Percentiles rank a stretch among this genome's conserved stretches.
Evolutionary conservation across 2,888 invertebrate species (phyloP).

Genomic region (Anthophora plumipes): DNA sequence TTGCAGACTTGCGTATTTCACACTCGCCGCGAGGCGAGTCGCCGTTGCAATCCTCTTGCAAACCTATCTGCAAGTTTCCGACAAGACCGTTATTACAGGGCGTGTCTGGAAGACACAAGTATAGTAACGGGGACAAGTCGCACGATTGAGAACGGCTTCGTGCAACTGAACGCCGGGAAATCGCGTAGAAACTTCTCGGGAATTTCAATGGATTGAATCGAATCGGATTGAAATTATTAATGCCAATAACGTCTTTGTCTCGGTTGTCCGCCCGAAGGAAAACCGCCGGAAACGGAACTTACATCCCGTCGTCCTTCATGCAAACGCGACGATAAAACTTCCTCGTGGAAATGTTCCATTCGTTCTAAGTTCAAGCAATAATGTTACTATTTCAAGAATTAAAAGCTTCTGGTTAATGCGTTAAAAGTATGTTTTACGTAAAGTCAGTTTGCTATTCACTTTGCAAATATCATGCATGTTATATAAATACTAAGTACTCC

Average conservation of each 20-base stretch:
- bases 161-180: conserved; percentile 47
- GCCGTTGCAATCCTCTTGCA: conserved; percentile 42
- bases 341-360: conserved; percentile 1
- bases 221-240: conserved; percentile 57
- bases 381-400: background rate
- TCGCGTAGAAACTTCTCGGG: conserved; percentile 59
- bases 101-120: conserved; percentile 32
- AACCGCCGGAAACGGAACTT: conserved; percentile 27
- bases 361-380: background rate
- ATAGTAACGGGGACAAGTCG: conserved; percentile 29
- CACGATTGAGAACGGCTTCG: conserved; percentile 43
- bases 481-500: too few species aligned
- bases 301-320: background rate
- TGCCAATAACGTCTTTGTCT: conserved; percentile 46
- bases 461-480: too few species aligned
- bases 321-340: conserved; percentile 33
- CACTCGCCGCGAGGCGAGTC: conserved; percentile 6
- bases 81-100: conserved; percentile 37
- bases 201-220: conserved; percentile 48
- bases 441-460: background rate
- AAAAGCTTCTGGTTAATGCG: conserved; percentile 5
- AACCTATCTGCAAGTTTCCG: conserved; percentile 53
- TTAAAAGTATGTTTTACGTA: background rate
- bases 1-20: conserved; percentile 7
- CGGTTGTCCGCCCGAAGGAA: conserved; percentile 3